phyloP scores from a whole-genome alignment of 2,797 vertebrate genomes.

The Liparis tanakae region DNA sequence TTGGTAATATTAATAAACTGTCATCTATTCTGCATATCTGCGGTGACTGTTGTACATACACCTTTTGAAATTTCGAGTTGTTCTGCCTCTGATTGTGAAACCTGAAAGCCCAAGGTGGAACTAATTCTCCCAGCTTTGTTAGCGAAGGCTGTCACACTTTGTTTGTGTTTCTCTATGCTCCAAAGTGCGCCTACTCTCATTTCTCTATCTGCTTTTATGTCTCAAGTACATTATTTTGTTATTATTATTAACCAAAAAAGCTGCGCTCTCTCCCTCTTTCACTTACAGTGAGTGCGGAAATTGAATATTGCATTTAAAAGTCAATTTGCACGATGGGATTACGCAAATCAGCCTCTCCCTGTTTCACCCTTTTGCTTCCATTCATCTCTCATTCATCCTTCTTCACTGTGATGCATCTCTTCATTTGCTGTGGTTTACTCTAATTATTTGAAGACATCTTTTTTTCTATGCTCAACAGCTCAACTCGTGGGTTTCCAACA shows the following conservation, averaged over 20 bases:
- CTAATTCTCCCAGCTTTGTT: conserved; percentile 75
- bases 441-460: conserved; percentile 83
- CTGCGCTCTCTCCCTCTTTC: conserved; percentile 43
- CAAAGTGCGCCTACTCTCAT: conserved; percentile 68
- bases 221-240: conserved; percentile 84
- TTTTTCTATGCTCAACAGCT: conserved; percentile 77
- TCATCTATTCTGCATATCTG: conserved; percentile 36
- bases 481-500: conserved; percentile 75
- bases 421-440: conserved; percentile 84
- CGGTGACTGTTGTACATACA: conserved; percentile 23
- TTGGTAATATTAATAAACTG: conserved; percentile 4
- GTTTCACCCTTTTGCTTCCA: conserved; percentile 67
- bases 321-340: conserved; percentile 85
- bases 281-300: conserved; percentile 72
- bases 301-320: conserved; percentile 88
- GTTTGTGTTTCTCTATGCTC: conserved; percentile 73
- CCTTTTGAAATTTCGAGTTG: conserved; percentile 41
- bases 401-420: conserved; percentile 83
- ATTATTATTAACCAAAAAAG: conserved; percentile 81
- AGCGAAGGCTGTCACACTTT: conserved; percentile 71
- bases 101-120: conserved; percentile 70
- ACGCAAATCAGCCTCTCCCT: conserved; percentile 82
- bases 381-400: conserved; percentile 73
- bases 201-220: conserved; percentile 84
- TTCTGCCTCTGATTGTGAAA: conserved; percentile 62